These are phyloP conservation scores for Eupithecia insigniata DNA, from an alignment of 2,888 invertebrate genomes.

Conservation along the genomic window DNA sequence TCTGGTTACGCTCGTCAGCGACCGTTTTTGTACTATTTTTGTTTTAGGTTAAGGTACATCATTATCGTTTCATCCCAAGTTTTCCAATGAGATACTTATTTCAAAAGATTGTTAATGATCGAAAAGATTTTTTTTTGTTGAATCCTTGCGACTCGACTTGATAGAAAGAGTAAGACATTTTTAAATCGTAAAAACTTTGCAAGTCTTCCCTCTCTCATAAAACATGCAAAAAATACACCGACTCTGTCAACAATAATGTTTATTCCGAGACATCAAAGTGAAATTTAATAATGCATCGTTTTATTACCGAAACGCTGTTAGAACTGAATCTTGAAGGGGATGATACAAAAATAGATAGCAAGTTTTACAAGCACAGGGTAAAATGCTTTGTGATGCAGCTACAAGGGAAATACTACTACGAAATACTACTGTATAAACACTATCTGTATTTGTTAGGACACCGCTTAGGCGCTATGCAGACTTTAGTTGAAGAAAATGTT, in stretches of 20 bases:
- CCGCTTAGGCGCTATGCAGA: too few relatives aligned
- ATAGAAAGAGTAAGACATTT: background rate
- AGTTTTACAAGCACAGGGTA: background rate
- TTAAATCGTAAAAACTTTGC: background rate
- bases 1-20: conserved; percentile 31
- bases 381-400: background rate
- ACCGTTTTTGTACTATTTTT: conserved; percentile 32
- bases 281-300: conserved; percentile 76
- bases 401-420: background rate
- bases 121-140: too few relatives aligned
- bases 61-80: background rate
- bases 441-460: too few relatives aligned
- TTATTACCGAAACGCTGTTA: conserved; percentile 56
- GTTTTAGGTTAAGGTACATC: background rate
- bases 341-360: conserved; percentile 51
- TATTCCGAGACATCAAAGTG: conserved; percentile 64
- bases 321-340: conserved; percentile 39
- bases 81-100: background rate
- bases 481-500: too few relatives aligned
- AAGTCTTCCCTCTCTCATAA: conserved; percentile 25
- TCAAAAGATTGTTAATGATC: background rate
- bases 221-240: conserved; percentile 38
- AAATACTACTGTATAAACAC: too few relatives aligned
- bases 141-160: background rate
- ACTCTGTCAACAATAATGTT: conserved; percentile 50